phyloP scores from a whole-genome alignment of 2,797 vertebrate genomes.

The Strix occidentalis region DNA sequence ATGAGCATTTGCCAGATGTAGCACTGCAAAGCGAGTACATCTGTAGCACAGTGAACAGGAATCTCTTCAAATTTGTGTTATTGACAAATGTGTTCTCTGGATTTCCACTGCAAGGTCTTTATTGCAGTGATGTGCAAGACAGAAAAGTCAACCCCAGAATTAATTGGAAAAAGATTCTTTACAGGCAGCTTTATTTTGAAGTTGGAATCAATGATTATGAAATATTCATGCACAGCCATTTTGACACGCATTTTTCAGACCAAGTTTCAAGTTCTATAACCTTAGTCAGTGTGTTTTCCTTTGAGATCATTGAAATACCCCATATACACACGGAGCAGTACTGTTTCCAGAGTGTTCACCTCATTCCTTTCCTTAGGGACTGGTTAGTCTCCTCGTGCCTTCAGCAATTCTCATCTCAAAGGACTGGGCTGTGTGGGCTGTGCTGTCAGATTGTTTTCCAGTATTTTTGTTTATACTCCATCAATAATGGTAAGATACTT shows the following conservation, averaged over 20 bases:
- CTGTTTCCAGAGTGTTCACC: not conserved
- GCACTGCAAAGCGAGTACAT: not conserved
- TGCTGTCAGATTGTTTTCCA: not conserved
- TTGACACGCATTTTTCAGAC: not conserved
- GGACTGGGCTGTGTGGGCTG: not conserved
- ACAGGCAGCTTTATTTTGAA: not conserved
- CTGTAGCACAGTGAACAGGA: not conserved
- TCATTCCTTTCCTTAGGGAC: not conserved
- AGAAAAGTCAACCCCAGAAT: not conserved
- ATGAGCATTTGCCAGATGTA: not conserved
- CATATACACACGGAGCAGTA: not conserved
- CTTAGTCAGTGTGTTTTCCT: not conserved
- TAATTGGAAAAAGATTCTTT: not conserved
- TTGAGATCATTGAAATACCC: not conserved
- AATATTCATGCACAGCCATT: not conserved
- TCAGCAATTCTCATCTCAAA: not conserved
- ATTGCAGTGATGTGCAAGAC: not conserved
- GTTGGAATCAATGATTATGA: not conserved
- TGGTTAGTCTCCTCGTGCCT: not conserved
- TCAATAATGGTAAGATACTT: not conserved
- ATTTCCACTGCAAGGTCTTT: not conserved
- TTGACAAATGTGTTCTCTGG: not conserved
- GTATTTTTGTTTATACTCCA: not conserved
- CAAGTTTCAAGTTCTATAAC: not conserved
- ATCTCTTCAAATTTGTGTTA: not conserved